Evolutionary conservation across 2,113 vertebrate genomes (phyloP), one percentile per base, ranked within the genome.

Genomic region (Macroglossus sobrinus): DNA sequence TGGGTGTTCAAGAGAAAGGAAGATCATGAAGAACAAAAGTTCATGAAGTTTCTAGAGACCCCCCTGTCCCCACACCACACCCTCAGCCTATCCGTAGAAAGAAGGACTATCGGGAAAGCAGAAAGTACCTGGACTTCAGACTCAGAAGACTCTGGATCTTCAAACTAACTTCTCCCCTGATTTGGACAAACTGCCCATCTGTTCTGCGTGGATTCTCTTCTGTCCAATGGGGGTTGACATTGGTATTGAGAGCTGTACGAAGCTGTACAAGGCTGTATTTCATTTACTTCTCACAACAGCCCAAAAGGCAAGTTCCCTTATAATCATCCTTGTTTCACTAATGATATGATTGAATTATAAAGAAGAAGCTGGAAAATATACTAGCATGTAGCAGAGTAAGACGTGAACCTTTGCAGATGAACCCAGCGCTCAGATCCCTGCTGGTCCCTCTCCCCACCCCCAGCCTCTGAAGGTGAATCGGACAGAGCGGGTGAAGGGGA

Each of bases 371-470:
- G 22, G 35, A 78, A 89, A 80, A 43, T 2, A 1, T n/a, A 30
- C 35, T 4, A 68, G 28, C 43, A 4, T 0, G 7, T 1, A 26
- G 10, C n/a, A 1, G 12, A 28, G 18, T 82, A 35, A 74, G 63
- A 19, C 22, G 15, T 14, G 38, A 18, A 59, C 7, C 6, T 64
- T 40, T 45, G 40, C 14, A 86, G n/a, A 16, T 0, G 45, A 16
- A 24, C 0, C 19, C 21, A 8, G 1, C 33, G 22, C 13, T 59
- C 30, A 64, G 21, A 47, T 7, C 13, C 19, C 61, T 19, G 0
- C 7, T 3, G 9, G 6, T 2, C 14, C 15, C 8, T 64, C 5
- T 50, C 12, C 16, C 59, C 26, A 11, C 2, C 1, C 40, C 3
- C 22, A 50, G 16, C 4, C 53, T 96, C 82, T 68, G 24, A 47